phyloP scores from a whole-genome alignment of 2,113 vertebrate genomes.

The Leptobrachium ailaonicum region DNA sequence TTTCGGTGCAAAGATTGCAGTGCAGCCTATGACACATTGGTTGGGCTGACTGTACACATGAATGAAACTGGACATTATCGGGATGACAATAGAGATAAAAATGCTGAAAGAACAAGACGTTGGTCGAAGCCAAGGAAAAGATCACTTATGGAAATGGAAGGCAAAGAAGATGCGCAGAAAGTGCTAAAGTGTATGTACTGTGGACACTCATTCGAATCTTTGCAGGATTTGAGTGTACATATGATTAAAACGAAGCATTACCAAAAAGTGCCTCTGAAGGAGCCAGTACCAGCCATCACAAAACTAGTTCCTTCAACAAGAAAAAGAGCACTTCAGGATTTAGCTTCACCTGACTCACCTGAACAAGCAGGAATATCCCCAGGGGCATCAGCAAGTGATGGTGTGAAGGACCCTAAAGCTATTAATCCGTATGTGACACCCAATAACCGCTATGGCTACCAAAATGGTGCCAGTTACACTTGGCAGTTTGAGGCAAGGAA shows the following conservation, averaged over 20 bases:
- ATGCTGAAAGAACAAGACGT: constrained; percentile 87
- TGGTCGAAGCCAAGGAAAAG: constrained; percentile 98
- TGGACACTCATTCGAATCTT: constrained; percentile 95
- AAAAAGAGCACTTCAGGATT: constrained; percentile 91
- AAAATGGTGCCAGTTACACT: constrained; percentile 98
- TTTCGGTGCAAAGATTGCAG: constrained; percentile 98
- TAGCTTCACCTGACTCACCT: constrained; percentile 87
- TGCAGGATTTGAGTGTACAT: constrained; percentile 97
- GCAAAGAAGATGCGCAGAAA: constrained; percentile 97
- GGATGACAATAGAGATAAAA: constrained; percentile 93
- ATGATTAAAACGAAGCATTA: constrained; percentile 99
- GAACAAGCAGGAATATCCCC: constrained; percentile 78
- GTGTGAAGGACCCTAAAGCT: constrained; percentile 88
- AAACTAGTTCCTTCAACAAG: constrained; percentile 94
- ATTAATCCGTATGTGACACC: constrained; percentile 95
- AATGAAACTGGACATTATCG: constrained; percentile 97
- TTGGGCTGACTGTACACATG: constrained; percentile 97
- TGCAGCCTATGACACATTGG: constrained; percentile 93
- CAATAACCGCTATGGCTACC: constrained; percentile 98
- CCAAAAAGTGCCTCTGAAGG: constrained; percentile 99
- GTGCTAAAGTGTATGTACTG: constrained; percentile 99
- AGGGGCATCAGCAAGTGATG: constrained; percentile 75
- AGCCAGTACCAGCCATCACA: constrained; percentile 93
- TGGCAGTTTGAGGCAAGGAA: constrained; percentile 99
- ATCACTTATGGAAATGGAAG: constrained; percentile 98